A percentile compares a stretch with the other conserved stretches of the same genome.
Evolutionary conservation across 1,140 invertebrate genomes (phyloP).

Genomic region (Hyposmocoma kahamanoa): DNA sequence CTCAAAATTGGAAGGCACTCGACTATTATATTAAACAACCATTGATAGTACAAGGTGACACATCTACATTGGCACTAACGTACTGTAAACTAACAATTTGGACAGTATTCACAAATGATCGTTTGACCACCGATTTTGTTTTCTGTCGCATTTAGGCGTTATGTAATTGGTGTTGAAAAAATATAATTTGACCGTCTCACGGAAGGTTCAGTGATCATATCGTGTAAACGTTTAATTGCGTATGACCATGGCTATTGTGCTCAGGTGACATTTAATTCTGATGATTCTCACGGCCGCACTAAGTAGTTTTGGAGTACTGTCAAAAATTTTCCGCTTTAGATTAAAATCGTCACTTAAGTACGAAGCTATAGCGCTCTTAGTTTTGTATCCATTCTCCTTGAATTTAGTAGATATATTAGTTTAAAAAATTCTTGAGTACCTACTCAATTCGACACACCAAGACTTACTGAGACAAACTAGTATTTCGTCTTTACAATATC

Average conservation of each 20-base stretch:
- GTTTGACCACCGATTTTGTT: constrained; percentile 43
- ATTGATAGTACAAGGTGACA: not conserved
- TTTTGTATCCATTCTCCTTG: too few relatives aligned
- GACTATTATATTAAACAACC: too few relatives aligned
- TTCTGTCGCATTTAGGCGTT: constrained; percentile 54
- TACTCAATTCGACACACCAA: too few relatives aligned
- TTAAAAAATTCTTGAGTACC: too few relatives aligned
- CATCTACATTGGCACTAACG: not conserved
- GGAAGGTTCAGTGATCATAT: constrained; percentile 49
- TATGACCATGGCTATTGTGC: constrained; percentile 36
- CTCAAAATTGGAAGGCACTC: too few relatives aligned
- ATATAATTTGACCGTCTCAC: constrained; percentile 56
- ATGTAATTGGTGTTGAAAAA: constrained; percentile 67
- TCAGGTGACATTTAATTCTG: constrained; percentile 50
- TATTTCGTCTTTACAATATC: too few relatives aligned
- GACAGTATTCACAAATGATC: constrained; percentile 26
- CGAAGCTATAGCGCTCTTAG: not conserved
- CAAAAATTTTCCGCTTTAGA: not conserved
- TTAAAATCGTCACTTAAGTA: not conserved
- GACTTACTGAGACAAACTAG: too few relatives aligned
- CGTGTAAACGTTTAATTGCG: constrained; percentile 56
- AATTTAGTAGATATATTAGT: too few relatives aligned
- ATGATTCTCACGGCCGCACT: constrained; percentile 28
- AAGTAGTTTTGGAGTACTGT: not conserved
- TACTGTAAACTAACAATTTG: constrained; percentile 14